Evolutionary conservation across 2,888 invertebrate species (phyloP).

Genomic region (Lochmaea crataegi): DNA sequence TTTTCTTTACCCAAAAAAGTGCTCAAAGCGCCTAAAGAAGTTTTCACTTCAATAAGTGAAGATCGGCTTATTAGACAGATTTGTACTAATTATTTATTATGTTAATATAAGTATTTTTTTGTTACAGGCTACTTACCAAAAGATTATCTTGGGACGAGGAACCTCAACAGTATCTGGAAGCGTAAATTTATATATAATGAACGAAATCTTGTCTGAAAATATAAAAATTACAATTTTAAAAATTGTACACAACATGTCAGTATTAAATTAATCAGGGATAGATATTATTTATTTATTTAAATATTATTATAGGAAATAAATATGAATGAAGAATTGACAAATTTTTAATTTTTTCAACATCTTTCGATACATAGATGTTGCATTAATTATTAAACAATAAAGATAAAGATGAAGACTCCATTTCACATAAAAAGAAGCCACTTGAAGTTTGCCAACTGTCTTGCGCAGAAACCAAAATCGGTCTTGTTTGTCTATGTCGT

Average conservation of each 20-base stretch:
- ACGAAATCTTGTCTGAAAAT: not conserved
- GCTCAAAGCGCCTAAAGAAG: no score
- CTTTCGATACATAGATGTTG: not conserved
- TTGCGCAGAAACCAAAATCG: no score
- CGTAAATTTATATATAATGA: not conserved
- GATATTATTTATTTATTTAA: not conserved
- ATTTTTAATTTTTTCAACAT: not conserved
- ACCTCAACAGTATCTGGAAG: conserved; percentile 6
- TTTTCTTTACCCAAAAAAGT: no score
- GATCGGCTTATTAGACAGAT: no score
- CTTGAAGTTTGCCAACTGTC: no score
- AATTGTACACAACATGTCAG: not conserved
- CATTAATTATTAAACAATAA: no score
- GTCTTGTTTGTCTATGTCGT: no score
- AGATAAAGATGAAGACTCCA: no score
- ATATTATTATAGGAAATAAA: conserved; percentile 1
- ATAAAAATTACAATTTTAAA: not conserved
- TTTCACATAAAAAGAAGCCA: no score
- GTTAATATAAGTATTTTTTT: not conserved
- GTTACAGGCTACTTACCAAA: not conserved
- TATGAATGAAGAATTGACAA: not conserved
- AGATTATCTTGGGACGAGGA: conserved; percentile 11
- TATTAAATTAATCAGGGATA: not conserved
- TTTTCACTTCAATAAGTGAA: no score
- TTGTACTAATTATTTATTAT: no score